Percentiles rank a stretch among this genome's conserved stretches.
Evolutionary conservation across 1,140 invertebrate species (phyloP).

Genomic region (Hyles vespertilio): DNA sequence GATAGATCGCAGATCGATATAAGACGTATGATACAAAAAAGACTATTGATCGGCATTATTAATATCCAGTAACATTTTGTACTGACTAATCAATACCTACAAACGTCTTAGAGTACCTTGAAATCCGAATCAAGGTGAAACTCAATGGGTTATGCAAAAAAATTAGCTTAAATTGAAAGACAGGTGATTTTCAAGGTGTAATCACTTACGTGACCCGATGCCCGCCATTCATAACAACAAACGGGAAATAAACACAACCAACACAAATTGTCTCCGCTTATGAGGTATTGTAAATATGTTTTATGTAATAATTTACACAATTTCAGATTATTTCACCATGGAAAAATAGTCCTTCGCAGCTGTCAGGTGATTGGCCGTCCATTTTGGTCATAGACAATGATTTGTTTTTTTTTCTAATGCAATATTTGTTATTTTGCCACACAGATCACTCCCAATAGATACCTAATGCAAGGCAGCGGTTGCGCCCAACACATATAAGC

Average conservation of each 20-base stretch:
- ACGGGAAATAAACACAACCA: conserved; percentile 13
- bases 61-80: background rate
- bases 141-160: background rate
- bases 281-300: conserved; percentile 31
- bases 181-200: background rate
- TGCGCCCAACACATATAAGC: too few relatives aligned
- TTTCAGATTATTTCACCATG: conserved; percentile 50
- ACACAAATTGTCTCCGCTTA: conserved; percentile 24
- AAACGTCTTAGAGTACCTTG: background rate
- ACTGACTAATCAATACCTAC: background rate
- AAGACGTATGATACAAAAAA: background rate
- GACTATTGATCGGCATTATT: background rate
- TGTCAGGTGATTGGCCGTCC: conserved; percentile 65
- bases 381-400: conserved; percentile 20
- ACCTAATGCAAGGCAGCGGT: too few relatives aligned
- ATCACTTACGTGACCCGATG: conserved; percentile 24
- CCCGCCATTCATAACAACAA: conserved; percentile 19
- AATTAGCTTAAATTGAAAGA: background rate
- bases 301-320: conserved; percentile 71
- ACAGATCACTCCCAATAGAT: too few relatives aligned
- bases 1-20: background rate
- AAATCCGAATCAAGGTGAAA: background rate
- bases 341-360: conserved; percentile 52
- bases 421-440: too few relatives aligned
- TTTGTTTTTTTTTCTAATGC: background rate